Evolutionary conservation across 2,888 invertebrate genomes (phyloP), one percentile per base, ranked within the genome.

Genomic region (Heterodera filipjevi): DNA sequence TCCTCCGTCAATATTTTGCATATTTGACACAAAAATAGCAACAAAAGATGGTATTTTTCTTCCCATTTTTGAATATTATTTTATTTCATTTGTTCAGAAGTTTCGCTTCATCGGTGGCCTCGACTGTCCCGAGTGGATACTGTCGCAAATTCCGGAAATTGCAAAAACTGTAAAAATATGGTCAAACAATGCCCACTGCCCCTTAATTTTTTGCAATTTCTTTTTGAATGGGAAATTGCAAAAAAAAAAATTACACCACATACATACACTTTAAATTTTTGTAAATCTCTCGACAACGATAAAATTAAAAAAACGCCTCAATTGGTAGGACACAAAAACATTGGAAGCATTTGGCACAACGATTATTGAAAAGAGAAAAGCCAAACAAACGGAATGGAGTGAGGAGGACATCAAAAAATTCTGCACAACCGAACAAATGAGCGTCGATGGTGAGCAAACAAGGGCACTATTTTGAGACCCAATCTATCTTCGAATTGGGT

Each of bases 111-210:
- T 83, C 27, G 84, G 84, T 44, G 84, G 83, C 19, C 75, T 85
- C 59, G 85, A 86, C 71, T 85, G 84, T 53, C 85, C 85, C 14
- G 85, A 85, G 72, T 85, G 86, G 86, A 59, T 85, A 19, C 78
- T 85, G 53, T 80, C 82, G 12, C 80, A 85, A 76, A 86, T 85
- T 30, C 80, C 86, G 0, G 83, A 83, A 33, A 82, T 84, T 53
- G 77, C 86, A 16, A 82, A 82, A 77, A 82, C 86, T 71, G 85
- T 85, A 74, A 22, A 30, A 32, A 33, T 49, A 66, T 39, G 59
- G 30, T 81, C n/a, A 49, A 53, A 49, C 8, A n/a, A n/a, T n/a
- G n/a, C n/a, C n/a, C n/a, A n/a, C n/a, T n/a, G n/a, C n/a, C n/a
- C n/a, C n/a, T n/a, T n/a, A n/a, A n/a, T n/a, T n/a, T n/a, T n/a